Evolutionary conservation across 2,113 vertebrate genomes (phyloP), one percentile per base, ranked within the genome.

Genomic region (Silurus meridionalis): DNA sequence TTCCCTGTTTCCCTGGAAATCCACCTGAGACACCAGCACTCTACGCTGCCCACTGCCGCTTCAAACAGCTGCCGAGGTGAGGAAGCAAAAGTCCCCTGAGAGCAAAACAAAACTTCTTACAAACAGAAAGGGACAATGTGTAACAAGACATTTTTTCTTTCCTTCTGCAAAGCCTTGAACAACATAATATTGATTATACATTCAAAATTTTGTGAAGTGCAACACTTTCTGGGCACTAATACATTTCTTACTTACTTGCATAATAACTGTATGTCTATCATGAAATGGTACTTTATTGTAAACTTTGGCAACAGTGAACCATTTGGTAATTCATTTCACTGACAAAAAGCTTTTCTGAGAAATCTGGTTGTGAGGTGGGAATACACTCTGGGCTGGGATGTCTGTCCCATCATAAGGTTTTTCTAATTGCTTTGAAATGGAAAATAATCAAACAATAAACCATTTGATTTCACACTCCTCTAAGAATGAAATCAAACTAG

Each of bases 1-100:
- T 75, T 21, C 19, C 21, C 72, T 53, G 72, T 50, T 75, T 48
- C 21, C 21, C 72, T 75, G 50, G 72, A 75, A 75, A 75, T 75
- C 21, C 72, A 75, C 72, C 72, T 53, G 72, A 75, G 48, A 75
- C 21, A 75, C 50, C 72, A 23, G 71, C 71, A 74, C 48, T 1
- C 71, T 74, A 21, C 21, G 10, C 48, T 11, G 50, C 48, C 46
- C 21, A 52, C 46, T 52, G 46, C 46, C 71, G 17, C 28, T 74
- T 74, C 71, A 74, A 74, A 74, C 19, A 17, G 71, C 48, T 52
- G 48, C 48, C 46, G 48, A 6, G 21, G 71, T 11, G 19, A 52
- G 48, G 71, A 74, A 74, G 11, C 69, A 72, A 52, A 74, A 74
- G 50, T 50, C 69, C 50, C 17, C 37, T 50, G 37, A 72, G 69